A percentile compares a stretch with the other conserved stretches of the same genome.
Conservation (phyloP, 2,888 invertebrate genomes). For the Leistus spinibarbis region DNA sequence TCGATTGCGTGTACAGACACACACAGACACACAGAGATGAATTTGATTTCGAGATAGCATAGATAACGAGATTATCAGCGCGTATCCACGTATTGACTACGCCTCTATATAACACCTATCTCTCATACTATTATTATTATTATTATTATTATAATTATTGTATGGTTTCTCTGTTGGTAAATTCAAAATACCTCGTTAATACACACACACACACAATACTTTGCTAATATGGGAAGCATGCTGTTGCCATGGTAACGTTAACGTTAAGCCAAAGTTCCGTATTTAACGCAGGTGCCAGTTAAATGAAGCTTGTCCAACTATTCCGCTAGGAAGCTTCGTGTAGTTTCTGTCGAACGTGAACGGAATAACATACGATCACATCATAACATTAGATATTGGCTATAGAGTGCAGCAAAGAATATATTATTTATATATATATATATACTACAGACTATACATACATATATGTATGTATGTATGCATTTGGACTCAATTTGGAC, state of each 20-base stretch:
- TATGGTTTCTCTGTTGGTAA: background rate
- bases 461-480: too few relatives aligned
- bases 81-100: too few relatives aligned
- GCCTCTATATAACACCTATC: background rate
- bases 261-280: too few relatives aligned
- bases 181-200: background rate
- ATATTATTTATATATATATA: too few relatives aligned
- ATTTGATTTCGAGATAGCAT: too few relatives aligned
- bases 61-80: too few relatives aligned
- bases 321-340: background rate
- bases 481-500: too few relatives aligned
- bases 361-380: too few relatives aligned
- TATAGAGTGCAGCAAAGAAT: background rate
- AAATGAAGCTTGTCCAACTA: background rate
- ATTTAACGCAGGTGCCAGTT: background rate
- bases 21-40: too few relatives aligned
- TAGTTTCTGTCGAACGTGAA: background rate
- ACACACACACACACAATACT: too few relatives aligned
- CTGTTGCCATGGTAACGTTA: background rate
- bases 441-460: too few relatives aligned
- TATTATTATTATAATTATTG: background rate
- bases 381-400: background rate
- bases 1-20: too few relatives aligned
- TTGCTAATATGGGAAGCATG: background rate
- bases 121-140: background rate